phyloP scores from a whole-genome alignment of 2,113 vertebrate genomes.

The Bujurquina vittata region DNA sequence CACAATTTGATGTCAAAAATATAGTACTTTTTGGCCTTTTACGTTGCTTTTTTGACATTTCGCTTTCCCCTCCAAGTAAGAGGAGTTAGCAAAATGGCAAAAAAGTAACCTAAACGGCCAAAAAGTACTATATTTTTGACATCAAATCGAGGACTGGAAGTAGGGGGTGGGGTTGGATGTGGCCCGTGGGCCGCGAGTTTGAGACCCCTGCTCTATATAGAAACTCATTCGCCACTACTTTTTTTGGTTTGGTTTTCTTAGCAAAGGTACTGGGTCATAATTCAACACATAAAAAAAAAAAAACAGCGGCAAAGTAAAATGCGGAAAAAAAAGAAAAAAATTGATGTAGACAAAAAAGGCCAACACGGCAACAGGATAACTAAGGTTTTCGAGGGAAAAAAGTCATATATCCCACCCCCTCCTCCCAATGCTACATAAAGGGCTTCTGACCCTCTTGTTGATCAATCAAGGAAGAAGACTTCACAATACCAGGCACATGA shows the following conservation, averaged over 20 bases:
- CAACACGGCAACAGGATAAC: constrained; percentile 12
- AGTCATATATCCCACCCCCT: constrained; percentile 31
- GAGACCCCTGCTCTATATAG: too few relatives aligned
- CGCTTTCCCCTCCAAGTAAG: too few relatives aligned
- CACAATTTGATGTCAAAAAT: too few relatives aligned
- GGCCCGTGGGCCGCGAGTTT: too few relatives aligned
- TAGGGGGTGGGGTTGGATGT: too few relatives aligned
- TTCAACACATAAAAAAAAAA: background rate
- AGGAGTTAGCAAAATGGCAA: too few relatives aligned
- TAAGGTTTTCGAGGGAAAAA: constrained; percentile 16
- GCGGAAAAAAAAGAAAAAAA: background rate
- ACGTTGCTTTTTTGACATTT: too few relatives aligned
- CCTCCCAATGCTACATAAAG: constrained; percentile 72
- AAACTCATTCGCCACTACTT: constrained; percentile 35
- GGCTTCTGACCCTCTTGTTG: constrained; percentile 56
- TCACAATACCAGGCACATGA: constrained; percentile 71
- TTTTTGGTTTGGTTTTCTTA: background rate
- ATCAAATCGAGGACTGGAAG: too few relatives aligned
- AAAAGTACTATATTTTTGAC: too few relatives aligned
- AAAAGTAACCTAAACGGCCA: too few relatives aligned
- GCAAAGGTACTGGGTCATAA: background rate
- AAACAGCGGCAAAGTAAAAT: background rate
- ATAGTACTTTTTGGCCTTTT: too few relatives aligned
- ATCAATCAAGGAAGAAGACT: constrained; percentile 69
- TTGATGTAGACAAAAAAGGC: constrained; percentile 26